Base-by-base conservation (phyloP, 2,797 vertebrate genomes). In the Otolemur crassicaudatus region DNA sequence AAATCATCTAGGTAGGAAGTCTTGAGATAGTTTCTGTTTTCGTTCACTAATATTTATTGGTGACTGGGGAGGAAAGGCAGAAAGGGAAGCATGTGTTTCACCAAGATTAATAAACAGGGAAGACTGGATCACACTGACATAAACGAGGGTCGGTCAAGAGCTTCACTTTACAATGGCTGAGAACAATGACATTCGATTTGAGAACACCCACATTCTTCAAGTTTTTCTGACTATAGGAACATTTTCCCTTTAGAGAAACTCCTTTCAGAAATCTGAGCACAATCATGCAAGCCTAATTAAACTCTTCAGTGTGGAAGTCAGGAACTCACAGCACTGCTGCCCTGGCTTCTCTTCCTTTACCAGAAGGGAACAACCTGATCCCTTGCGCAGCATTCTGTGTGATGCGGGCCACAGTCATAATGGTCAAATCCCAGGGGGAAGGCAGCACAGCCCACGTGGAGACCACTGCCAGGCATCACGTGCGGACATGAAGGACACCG, bases 321-420 rank as follows among this genome's bases (percentile, higher is more conserved):
- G 67, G n/a, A 94, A 80, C 60, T 73, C 65, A 75, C 40, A 67
- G 61, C 2, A 81, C 25, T 29, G 76, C 73, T 3, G 11, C 40
- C 56, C 19, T 75, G 7, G 17, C 40, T 77, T 88, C 56, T 96
- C 75, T 67, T 46, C 20, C 27, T 94, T 95, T 31, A 63, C 79
- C 96, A 97, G 94, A 95, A 91, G 91, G 90, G 67, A 92, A 94
- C 89, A 96, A 96, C 79, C 84, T 70, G 91, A 94, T 69, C 69
- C 76, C 87, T 56, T 75, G 72, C 49, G 91, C 4, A 75, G 25
- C 81, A 83, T 72, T 86, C 77, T 60, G 49, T 29, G 13, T 22
- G 87, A 85, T 91, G 93, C 97, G n/a, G 69, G 83, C 63, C 53
- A 84, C 70, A 94, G 61, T 87, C 76, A 56, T 56, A 95, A 90